Evolutionary conservation across 2,888 invertebrate genomes (phyloP).

Genomic region (Tridacna crocea): DNA sequence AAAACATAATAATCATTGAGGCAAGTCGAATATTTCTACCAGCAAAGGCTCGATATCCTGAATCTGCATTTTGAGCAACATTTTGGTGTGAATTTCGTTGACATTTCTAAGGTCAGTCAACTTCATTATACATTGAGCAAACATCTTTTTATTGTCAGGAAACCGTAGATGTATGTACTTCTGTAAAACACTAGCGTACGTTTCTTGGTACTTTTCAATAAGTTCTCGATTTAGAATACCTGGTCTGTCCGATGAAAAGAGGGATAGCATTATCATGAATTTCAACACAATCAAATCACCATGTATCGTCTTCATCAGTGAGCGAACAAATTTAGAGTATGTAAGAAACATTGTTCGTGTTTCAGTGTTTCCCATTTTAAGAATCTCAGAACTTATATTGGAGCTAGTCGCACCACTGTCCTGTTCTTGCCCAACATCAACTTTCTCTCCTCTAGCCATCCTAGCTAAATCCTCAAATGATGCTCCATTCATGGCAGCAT

Average conservation of each 20-base stretch:
- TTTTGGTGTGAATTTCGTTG: slow-evolving; percentile 95
- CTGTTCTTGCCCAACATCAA: not conserved
- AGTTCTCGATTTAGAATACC: slow-evolving; percentile 62
- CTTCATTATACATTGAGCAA: slow-evolving; percentile 90
- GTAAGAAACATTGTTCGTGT: slow-evolving; percentile 76
- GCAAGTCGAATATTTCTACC: slow-evolving; percentile 96
- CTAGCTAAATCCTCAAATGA: slow-evolving; percentile 51
- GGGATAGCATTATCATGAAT: slow-evolving; percentile 78
- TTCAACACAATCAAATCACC: slow-evolving; percentile 79
- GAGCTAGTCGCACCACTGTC: not conserved
- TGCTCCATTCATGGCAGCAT: slow-evolving; percentile 57
- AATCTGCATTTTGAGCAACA: slow-evolving; percentile 96
- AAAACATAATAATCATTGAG: slow-evolving; percentile 15
- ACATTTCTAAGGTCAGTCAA: slow-evolving; percentile 94
- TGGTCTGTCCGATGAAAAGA: slow-evolving; percentile 79
- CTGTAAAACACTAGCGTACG: slow-evolving; percentile 76
- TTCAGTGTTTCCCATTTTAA: slow-evolving; percentile 73
- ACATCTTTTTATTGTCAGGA: slow-evolving; percentile 75
- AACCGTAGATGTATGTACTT: slow-evolving; percentile 73
- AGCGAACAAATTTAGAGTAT: slow-evolving; percentile 79
- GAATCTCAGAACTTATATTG: slow-evolving; percentile 73
- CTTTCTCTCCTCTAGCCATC: slow-evolving; percentile 38
- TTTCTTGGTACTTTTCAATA: slow-evolving; percentile 76
- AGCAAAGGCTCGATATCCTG: slow-evolving; percentile 94
- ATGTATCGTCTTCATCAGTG: slow-evolving; percentile 75